Evolutionary conservation across 2,797 vertebrate genomes (phyloP).

Genomic region (Heteromormyrus szaboi): DNA sequence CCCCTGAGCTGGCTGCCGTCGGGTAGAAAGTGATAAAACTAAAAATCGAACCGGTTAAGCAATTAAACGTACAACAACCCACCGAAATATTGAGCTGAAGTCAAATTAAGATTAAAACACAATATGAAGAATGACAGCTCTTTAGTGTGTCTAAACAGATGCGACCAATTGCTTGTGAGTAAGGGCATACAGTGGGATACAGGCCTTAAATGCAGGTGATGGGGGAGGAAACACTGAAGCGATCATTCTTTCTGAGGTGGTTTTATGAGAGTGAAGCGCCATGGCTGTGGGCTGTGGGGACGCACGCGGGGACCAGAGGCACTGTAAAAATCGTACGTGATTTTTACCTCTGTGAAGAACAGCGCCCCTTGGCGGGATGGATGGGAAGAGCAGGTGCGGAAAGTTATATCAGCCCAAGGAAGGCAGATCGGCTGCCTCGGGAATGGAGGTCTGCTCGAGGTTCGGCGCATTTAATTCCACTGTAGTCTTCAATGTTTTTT

Average conservation of each 20-base stretch:
- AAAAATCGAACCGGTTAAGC: not conserved
- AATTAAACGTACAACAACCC: not conserved
- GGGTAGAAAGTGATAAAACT: not conserved
- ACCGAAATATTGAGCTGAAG: not conserved
- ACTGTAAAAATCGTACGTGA: not conserved
- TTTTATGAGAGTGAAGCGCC: not conserved
- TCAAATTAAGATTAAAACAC: not conserved
- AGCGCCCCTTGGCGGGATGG: not conserved
- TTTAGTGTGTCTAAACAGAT: not conserved
- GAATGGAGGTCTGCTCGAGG: not conserved
- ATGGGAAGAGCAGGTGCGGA: not conserved
- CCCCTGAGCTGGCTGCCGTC: not conserved
- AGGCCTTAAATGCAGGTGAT: not conserved
- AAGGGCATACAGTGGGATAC: not conserved
- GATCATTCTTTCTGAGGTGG: not conserved
- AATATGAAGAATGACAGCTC: not conserved
- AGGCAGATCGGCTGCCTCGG: not conserved
- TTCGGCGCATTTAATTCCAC: conserved; percentile 23
- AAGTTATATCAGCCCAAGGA: not conserved
- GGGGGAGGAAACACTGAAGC: not conserved
- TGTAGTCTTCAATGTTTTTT: conserved; percentile 11
- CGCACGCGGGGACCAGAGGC: too few relatives aligned
- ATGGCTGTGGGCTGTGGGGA: not conserved
- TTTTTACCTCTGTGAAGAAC: not conserved
- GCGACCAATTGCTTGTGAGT: not conserved